These are phyloP conservation scores for Netelia virgata DNA, from an alignment of 2,888 invertebrate species.

Conservation along the genomic window DNA sequence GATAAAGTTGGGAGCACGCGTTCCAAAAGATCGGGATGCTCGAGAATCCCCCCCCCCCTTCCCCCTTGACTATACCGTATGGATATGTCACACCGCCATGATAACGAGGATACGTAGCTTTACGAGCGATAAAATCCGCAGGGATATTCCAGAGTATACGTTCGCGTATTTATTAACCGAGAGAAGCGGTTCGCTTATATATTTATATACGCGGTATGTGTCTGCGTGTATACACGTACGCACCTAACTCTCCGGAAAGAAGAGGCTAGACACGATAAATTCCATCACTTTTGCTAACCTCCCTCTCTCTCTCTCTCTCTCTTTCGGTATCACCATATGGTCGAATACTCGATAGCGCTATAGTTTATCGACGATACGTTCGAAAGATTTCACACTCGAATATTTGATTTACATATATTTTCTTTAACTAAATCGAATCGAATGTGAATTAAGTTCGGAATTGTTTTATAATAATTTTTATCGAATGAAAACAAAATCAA, in stretches of 20 bases:
- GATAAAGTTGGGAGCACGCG: not conserved
- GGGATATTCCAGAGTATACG: conserved; percentile 51
- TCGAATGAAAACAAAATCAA: too few relatives aligned
- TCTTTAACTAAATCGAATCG: too few relatives aligned
- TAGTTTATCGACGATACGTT: too few relatives aligned
- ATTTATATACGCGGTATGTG: conserved; percentile 1
- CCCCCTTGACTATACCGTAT: too few relatives aligned
- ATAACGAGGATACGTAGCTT: conserved; percentile 62
- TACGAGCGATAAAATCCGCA: conserved; percentile 64
- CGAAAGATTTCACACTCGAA: too few relatives aligned
- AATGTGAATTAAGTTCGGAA: too few relatives aligned
- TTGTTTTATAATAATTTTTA: too few relatives aligned
- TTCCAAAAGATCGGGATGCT: not conserved
- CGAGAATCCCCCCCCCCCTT: not conserved
- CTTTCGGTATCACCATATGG: not conserved
- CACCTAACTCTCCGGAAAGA: conserved; percentile 43
- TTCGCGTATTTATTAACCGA: conserved; percentile 61
- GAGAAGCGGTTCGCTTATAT: conserved; percentile 26
- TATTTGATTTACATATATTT: too few relatives aligned
- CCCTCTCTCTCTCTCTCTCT: conserved; percentile 18
- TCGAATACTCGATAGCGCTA: too few relatives aligned
- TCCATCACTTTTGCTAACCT: conserved; percentile 33
- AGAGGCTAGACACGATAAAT: conserved; percentile 66
- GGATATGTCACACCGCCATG: not conserved
- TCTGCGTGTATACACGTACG: not conserved